Percentiles rank a stretch among this genome's conserved stretches.
Evolutionary conservation across 2,888 invertebrate genomes (phyloP).

Genomic region (Sipunculus nudus): DNA sequence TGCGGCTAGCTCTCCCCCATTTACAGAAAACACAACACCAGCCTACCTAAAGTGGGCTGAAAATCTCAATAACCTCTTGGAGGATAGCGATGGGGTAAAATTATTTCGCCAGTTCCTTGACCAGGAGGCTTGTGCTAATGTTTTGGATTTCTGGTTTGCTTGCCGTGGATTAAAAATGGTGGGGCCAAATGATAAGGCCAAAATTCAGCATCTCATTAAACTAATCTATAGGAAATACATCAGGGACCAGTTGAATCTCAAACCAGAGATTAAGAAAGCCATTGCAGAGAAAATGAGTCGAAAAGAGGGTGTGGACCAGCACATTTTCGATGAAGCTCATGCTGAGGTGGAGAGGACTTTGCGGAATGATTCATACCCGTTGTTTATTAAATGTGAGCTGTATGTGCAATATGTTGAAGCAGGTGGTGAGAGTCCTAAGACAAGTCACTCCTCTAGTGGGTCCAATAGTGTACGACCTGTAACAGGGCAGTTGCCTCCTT

Average conservation of each 20-base stretch:
- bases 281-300: conserved; percentile 68
- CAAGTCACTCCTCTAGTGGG: conserved; percentile 54
- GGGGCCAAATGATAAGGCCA: conserved; percentile 71
- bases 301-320: conserved; percentile 73
- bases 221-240: conserved; percentile 70
- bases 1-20: conserved; percentile 67
- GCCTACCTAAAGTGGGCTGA: conserved; percentile 90
- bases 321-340: conserved; percentile 87
- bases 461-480: conserved; percentile 58
- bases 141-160: conserved; percentile 84
- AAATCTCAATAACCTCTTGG: conserved; percentile 82
- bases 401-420: conserved; percentile 74
- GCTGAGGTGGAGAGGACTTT: conserved; percentile 84
- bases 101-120: conserved; percentile 75
- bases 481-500: conserved; percentile 73
- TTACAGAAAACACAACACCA: conserved; percentile 69
- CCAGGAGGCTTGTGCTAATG: conserved; percentile 58
- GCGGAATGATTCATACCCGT: conserved; percentile 87
- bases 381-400: conserved; percentile 91
- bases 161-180: conserved; percentile 61
- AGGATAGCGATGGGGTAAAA: conserved; percentile 88
- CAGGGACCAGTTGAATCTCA: conserved; percentile 73
- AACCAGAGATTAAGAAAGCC: conserved; percentile 80
- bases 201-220: conserved; percentile 78
- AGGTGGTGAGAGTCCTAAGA: conserved; percentile 60